phyloP scores from a whole-genome alignment of 2,113 vertebrate species.

The Ornithorhynchus anatinus region DNA sequence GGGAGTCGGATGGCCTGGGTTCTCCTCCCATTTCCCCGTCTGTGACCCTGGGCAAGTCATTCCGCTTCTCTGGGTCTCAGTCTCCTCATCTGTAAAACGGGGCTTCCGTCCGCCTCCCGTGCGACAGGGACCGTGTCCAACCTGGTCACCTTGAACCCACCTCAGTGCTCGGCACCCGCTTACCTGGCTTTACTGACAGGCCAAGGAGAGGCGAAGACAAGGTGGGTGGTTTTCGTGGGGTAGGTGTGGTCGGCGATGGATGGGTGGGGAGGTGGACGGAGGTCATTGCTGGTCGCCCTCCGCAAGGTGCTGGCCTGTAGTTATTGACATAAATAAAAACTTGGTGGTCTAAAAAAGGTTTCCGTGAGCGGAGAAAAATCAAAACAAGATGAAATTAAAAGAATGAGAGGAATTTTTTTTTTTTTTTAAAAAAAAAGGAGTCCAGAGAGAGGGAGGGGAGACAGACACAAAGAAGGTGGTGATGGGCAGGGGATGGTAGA shows the following conservation, averaged over 20 bases:
- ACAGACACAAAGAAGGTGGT: constrained; percentile 36
- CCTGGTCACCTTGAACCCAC: too few relatives aligned
- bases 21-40: too few relatives aligned
- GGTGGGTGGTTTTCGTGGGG: constrained; percentile 67
- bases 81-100: too few relatives aligned
- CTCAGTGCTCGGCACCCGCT: too few relatives aligned
- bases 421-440: constrained; percentile 47
- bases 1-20: too few relatives aligned
- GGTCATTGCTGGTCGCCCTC: constrained; percentile 84
- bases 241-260: constrained; percentile 67
- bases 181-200: constrained; percentile 55
- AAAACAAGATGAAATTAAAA: constrained; percentile 53
- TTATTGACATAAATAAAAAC: constrained; percentile 99
- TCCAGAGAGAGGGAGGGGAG: constrained; percentile 58
- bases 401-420: too few relatives aligned
- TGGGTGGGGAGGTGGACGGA: constrained; percentile 65
- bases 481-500: constrained; percentile 67
- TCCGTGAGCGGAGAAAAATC: constrained; percentile 79
- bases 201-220: constrained; percentile 58
- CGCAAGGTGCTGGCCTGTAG: constrained; percentile 87
- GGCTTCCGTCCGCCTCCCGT: too few relatives aligned
- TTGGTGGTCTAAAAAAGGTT: constrained; percentile 91
- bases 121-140: too few relatives aligned
- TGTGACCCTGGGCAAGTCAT: too few relatives aligned
- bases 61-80: too few relatives aligned